These are phyloP conservation scores for Florisuga fusca DNA, from an alignment of 2,797 vertebrate genomes.

Conservation along the genomic window DNA sequence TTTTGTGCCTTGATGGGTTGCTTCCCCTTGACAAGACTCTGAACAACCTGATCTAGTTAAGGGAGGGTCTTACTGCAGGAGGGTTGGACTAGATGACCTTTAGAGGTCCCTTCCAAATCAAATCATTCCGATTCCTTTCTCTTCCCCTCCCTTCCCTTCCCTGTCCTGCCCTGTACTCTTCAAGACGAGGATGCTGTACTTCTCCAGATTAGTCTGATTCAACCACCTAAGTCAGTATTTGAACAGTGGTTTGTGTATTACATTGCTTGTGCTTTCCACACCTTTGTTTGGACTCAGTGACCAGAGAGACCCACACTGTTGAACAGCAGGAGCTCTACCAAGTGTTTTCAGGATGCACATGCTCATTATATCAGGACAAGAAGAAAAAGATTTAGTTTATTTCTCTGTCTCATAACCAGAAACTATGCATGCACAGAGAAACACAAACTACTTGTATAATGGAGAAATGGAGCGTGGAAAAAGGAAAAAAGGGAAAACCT, in stretches of 20 bases:
- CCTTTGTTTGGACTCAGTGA: neutral
- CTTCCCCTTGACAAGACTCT: neutral
- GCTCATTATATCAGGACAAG: neutral
- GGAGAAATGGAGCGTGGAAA: neutral
- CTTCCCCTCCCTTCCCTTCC: neutral
- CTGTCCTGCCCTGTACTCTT: neutral
- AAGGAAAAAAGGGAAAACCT: neutral
- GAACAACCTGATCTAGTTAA: too few species aligned
- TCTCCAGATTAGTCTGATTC: neutral
- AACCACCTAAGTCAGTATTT: neutral
- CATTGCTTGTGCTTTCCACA: neutral
- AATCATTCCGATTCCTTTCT: neutral
- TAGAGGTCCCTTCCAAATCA: too few species aligned
- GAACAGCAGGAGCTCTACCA: neutral
- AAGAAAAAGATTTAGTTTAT: neutral
- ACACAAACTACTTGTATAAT: neutral
- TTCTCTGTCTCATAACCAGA: neutral
- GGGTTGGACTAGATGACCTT: too few species aligned
- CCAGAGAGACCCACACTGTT: neutral
- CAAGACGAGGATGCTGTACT: neutral
- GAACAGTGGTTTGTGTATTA: neutral
- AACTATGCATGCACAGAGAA: neutral
- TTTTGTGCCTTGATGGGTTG: neutral
- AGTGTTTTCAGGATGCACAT: neutral
- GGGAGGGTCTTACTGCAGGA: too few species aligned